These are phyloP conservation scores for Microctenopoma steveboyesi DNA, from an alignment of 2,797 vertebrate genomes.

Conservation along the genomic window DNA sequence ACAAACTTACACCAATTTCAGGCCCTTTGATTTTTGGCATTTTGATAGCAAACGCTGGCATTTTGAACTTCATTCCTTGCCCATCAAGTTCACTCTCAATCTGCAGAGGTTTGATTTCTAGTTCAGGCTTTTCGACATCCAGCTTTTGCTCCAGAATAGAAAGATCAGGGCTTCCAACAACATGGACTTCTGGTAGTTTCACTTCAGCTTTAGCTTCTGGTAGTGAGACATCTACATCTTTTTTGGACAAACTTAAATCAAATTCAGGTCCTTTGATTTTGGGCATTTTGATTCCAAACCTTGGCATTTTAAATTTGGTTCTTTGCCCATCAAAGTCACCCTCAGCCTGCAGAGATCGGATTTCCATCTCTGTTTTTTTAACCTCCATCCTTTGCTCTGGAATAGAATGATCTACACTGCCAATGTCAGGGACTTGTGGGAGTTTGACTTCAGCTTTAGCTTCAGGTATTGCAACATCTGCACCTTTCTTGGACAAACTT, in stretches of 20 bases:
- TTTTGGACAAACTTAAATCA: conserved; percentile 28
- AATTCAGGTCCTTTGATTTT: conserved; percentile 42
- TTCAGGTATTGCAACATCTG: conserved; percentile 1
- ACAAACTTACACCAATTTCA: conserved; percentile 17
- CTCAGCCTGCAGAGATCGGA: not conserved
- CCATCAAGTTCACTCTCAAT: conserved; percentile 30
- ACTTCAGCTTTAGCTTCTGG: conserved; percentile 29
- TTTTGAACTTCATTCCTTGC: conserved; percentile 44
- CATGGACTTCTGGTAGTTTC: not conserved
- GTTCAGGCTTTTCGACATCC: conserved; percentile 19
- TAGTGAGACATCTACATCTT: conserved; percentile 3
- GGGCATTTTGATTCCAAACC: conserved; percentile 32
- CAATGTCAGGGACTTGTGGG: conserved; percentile 16
- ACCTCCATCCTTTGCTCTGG: conserved; percentile 28
- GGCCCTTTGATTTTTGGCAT: conserved; percentile 47
- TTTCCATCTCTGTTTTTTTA: conserved; percentile 4
- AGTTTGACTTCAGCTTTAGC: conserved; percentile 22
- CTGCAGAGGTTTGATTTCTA: conserved; percentile 30
- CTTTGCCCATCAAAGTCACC: not conserved
- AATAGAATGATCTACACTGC: conserved; percentile 20
- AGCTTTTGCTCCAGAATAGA: conserved; percentile 20
- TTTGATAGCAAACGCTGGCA: conserved; percentile 37
- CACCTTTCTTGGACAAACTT: conserved; percentile 31
- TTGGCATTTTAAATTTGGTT: conserved; percentile 54
- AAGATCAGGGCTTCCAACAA: conserved; percentile 16